phyloP scores from a whole-genome alignment of 2,797 vertebrate genomes.

The Lepidocolaptes lacrymiger region DNA sequence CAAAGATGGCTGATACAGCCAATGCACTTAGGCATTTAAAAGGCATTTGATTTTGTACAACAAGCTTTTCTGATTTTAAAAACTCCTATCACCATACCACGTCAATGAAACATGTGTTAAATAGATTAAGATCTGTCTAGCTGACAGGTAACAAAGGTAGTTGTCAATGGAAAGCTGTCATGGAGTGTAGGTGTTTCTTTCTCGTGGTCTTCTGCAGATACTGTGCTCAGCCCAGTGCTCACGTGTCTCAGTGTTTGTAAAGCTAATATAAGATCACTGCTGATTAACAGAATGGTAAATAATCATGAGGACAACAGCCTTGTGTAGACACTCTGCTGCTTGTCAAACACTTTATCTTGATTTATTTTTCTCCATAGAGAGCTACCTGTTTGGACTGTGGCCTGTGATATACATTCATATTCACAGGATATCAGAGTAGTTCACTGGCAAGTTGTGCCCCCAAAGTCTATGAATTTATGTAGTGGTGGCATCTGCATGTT shows the following conservation, averaged over 20 bases:
- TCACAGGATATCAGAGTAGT: not conserved
- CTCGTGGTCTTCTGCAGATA: not conserved
- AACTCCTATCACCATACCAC: not conserved
- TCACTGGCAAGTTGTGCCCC: not conserved
- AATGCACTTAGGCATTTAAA: not conserved
- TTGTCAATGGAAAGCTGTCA: not conserved
- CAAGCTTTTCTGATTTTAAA: not conserved
- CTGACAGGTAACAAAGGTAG: not conserved
- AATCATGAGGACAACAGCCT: not conserved
- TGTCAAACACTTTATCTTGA: not conserved
- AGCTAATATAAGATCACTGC: not conserved
- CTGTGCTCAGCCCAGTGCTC: not conserved
- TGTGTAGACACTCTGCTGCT: not conserved
- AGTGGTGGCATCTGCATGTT: not conserved
- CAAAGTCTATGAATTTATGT: not conserved
- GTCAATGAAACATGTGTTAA: constrained; percentile 8
- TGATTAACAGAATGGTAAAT: not conserved
- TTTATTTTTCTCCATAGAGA: not conserved
- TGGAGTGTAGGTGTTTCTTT: not conserved
- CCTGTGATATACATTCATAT: not conserved
- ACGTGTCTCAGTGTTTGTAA: not conserved
- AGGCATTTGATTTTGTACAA: not conserved
- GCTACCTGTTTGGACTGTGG: not conserved
- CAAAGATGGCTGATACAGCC: not conserved
- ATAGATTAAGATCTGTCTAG: not conserved